These are phyloP conservation scores for Mus minutoides DNA, from an alignment of 2,797 vertebrate species.

Conservation along the genomic window DNA sequence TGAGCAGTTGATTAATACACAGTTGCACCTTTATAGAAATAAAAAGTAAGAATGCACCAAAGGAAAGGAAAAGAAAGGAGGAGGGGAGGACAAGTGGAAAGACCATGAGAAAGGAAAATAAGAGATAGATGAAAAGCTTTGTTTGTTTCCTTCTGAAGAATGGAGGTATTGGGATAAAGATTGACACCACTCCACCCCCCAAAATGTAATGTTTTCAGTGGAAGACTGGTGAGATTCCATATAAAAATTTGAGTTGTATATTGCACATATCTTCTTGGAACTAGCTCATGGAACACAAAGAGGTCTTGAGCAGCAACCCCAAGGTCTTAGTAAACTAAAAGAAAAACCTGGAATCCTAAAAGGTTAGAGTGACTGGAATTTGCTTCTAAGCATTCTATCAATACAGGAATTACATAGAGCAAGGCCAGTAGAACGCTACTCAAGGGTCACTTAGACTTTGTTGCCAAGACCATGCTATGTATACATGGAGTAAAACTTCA, in stretches of 20 bases:
- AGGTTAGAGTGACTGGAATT: neutral
- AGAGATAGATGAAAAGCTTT: neutral
- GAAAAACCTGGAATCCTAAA: neutral
- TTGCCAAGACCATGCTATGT: too few relatives aligned
- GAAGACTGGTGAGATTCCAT: neutral
- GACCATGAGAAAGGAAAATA: neutral
- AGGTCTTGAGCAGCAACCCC: neutral
- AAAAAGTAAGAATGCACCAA: neutral
- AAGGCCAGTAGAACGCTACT: neutral
- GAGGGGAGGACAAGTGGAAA: too few relatives aligned
- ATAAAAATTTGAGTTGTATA: neutral
- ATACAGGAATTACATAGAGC: neutral
- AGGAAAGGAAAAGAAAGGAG: neutral
- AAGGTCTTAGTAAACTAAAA: neutral
- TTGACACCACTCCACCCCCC: neutral
- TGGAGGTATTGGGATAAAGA: neutral
- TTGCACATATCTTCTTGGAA: neutral
- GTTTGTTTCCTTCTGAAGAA: neutral
- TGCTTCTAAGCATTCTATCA: neutral
- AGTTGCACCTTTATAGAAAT: neutral
- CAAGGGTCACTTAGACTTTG: neutral
- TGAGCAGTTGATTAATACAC: neutral
- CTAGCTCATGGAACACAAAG: neutral
- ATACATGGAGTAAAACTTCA: neutral
- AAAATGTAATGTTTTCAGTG: neutral